Evolutionary conservation across 1,140 invertebrate genomes (phyloP).

Genomic region (Calliopsis andreniformis): DNA sequence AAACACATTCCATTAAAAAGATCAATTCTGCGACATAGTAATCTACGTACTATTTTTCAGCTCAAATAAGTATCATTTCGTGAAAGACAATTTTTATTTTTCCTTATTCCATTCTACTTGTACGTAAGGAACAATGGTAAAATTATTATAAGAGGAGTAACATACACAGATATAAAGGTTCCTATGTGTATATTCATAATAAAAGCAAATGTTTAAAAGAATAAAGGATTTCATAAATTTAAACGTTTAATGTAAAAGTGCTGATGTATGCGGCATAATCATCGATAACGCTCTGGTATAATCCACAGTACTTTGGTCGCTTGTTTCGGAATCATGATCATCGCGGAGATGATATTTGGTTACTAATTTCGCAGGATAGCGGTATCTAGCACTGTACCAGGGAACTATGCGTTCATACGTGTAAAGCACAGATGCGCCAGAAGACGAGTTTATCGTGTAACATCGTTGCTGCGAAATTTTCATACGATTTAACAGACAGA

Average conservation of each 20-base stretch:
- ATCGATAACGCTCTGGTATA: background rate
- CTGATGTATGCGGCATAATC: background rate
- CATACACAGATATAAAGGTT: slow-evolving; percentile 35
- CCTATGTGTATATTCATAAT: slow-evolving; percentile 36
- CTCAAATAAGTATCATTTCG: slow-evolving; percentile 25
- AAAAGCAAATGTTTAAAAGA: background rate
- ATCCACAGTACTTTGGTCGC: background rate
- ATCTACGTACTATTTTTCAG: slow-evolving; percentile 36
- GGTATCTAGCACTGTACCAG: background rate
- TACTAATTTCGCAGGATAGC: background rate
- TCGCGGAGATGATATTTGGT: background rate
- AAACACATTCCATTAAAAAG: slow-evolving; percentile 53
- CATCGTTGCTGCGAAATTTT: slow-evolving; percentile 3
- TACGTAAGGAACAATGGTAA: background rate
- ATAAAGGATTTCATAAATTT: background rate
- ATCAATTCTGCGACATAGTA: slow-evolving; percentile 39
- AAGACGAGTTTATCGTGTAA: background rate
- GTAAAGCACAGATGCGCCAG: slow-evolving; percentile 15
- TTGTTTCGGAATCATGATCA: background rate
- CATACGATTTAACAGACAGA: background rate
- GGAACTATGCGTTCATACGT: background rate
- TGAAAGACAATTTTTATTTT: slow-evolving; percentile 4
- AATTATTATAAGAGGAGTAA: slow-evolving; percentile 11
- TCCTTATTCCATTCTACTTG: slow-evolving; percentile 17
- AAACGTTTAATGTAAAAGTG: background rate